Evolutionary conservation across 2,113 vertebrate genomes (phyloP).

Genomic region (Chunga burmeisteri): DNA sequence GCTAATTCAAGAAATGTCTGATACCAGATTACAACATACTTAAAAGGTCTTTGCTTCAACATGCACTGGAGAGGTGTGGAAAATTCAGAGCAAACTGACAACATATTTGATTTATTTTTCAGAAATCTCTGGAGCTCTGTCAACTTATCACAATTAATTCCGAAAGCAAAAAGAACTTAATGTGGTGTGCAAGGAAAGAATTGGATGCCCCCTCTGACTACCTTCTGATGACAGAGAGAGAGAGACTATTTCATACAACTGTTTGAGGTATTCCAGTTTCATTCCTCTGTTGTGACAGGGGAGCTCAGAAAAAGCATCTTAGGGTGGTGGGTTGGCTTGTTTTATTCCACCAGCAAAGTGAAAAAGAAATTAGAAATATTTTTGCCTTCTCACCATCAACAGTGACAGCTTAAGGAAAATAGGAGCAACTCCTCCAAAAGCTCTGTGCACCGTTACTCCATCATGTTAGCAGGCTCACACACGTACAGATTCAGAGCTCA

Average conservation of each 20-base stretch:
- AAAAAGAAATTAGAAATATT: conserved; percentile 9
- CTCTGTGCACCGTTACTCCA: not conserved
- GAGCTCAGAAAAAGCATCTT: not conserved
- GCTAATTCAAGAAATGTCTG: conserved; percentile 46
- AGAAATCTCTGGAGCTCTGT: conserved; percentile 36
- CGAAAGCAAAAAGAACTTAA: conserved; percentile 33
- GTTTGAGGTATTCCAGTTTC: not conserved
- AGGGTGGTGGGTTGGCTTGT: not conserved
- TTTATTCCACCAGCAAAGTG: not conserved
- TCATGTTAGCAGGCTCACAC: not conserved
- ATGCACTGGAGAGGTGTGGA: not conserved
- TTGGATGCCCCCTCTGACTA: conserved; percentile 22
- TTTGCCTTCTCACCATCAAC: not conserved
- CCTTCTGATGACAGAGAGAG: not conserved
- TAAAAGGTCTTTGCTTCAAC: conserved; percentile 17
- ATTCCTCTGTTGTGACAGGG: conserved; percentile 1
- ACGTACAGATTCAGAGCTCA: not conserved
- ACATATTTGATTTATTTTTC: conserved; percentile 41
- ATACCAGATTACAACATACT: conserved; percentile 27
- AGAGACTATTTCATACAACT: not conserved
- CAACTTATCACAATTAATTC: conserved; percentile 57
- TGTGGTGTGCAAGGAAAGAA: not conserved
- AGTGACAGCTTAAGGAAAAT: not conserved
- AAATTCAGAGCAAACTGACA: conserved; percentile 44
- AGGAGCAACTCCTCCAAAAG: not conserved